Base-by-base conservation (phyloP, 2,113 vertebrate species). In the Saimiri boliviensis region DNA sequence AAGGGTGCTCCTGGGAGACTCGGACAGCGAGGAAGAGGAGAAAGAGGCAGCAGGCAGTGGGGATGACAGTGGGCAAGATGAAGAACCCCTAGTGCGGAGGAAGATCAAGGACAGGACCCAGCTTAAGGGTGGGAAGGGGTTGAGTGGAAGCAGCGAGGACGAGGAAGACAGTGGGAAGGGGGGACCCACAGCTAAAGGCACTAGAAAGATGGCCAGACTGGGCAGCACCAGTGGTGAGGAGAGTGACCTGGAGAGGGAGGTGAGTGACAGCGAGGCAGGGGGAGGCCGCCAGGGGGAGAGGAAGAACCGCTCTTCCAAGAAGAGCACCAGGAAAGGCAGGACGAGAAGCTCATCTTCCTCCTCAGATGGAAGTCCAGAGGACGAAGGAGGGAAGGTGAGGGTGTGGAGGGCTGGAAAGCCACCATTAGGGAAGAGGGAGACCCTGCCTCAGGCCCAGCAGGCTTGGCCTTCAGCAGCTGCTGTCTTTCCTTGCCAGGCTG, bases 331-430 rank as follows among this genome's bases (percentile, higher is more conserved):
- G 81, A 97, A 93, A 91, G 76, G 85, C 95, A 92, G 89, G n/a
- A 47, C 71, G 3, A 88, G 70, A 45, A 95, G 85, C 54, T 88
- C 92, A 32, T 97, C 96, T 35, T 97, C 96, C 11, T 97, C 96
- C 20, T 68, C 91, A 42, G 93, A 97, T 27, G 91, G 92, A 83
- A 98, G 97, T n/a, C 97, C 97, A 16, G 94, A 98, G 32, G 30
- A 81, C 58, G 95, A 74, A 94, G 74, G 76, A 27, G 45, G 60
- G 77, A 98, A 97, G 98, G 97, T 97, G 70, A 98, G 97, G 35
- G 35, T 20, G 45, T 71, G 54, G 5, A 13, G 40, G 58, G 40
- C 30, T 14, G 70, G 94, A 82, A 68, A 42, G 73, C 47, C 49
- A 54, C 77, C 19, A 17, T 8, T n/a, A 30, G 21, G 89, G 23